phyloP scores from a whole-genome alignment of 1,140 invertebrate species.

The Mycetomoellerius zeteki region DNA sequence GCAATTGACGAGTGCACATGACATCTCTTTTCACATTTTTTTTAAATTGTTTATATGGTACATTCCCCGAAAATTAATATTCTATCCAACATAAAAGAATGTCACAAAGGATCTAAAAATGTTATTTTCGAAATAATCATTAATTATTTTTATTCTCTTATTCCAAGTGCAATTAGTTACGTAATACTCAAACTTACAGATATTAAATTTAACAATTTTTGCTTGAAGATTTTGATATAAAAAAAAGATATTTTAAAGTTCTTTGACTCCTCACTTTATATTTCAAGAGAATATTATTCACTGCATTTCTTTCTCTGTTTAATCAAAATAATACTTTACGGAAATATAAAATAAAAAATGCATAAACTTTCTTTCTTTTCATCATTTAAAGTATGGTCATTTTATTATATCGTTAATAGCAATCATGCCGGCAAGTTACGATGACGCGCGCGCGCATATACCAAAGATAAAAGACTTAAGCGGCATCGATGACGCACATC shows the following conservation, averaged over 20 bases:
- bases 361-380: background rate
- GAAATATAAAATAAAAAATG: background rate
- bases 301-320: no score
- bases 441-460: conserved; percentile 8
- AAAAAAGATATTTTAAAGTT: conserved; percentile 5
- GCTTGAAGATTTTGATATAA: background rate
- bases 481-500: conserved; percentile 52
- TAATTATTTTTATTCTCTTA: background rate
- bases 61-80: background rate
- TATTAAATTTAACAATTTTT: conserved; percentile 27
- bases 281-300: background rate
- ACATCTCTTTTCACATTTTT: background rate
- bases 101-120: background rate
- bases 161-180: conserved; percentile 12
- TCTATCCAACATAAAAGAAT: background rate
- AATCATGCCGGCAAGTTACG: background rate
- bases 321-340: no score
- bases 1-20: background rate
- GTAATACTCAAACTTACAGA: background rate
- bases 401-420: conserved; percentile 21
- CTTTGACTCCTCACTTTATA: background rate
- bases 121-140: background rate
- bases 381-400: background rate
- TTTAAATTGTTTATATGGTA: background rate
- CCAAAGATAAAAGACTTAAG: conserved; percentile 54